Evolutionary conservation across 2,888 invertebrate genomes (phyloP), one percentile per base, ranked within the genome.

Genomic region (Plebejus argus): DNA sequence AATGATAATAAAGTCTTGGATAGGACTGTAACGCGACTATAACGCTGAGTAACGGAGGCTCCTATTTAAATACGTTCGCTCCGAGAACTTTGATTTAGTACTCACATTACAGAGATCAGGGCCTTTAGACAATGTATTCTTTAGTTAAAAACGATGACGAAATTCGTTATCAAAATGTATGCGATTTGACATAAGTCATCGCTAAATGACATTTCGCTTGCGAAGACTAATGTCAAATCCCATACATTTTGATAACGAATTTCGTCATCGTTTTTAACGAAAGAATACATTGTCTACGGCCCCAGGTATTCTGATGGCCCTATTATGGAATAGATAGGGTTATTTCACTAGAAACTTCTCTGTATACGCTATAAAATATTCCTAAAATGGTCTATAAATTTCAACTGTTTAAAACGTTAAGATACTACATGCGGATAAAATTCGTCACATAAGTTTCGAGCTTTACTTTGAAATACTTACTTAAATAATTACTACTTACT

Each of bases 81-180:
- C 70, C 70, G 72, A 71, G 70, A 56, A 77, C 77, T 78, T 78
- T 79, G 78, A 79, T 79, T 76, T 78, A 79, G 76, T 66, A 53
- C 74, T 74, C 56, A 72, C 78, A 78, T 79, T 78, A 79, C 77
- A 39, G 33, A 76, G 79, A 78, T 79, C 79, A 77, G n/a, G n/a
- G n/a, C n/a, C n/a, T n/a, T n/a, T n/a, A n/a, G n/a, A n/a, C n/a
- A n/a, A n/a, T n/a, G n/a, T n/a, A n/a, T n/a, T n/a, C n/a, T n/a
- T n/a, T n/a, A n/a, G n/a, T n/a, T n/a, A n/a, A n/a, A n/a, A n/a
- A n/a, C n/a, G n/a, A n/a, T n/a, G n/a, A n/a, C n/a, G n/a, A n/a
- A n/a, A n/a, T n/a, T n/a, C n/a, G n/a, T n/a, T n/a, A n/a, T n/a
- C n/a, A n/a, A n/a, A n/a, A n/a, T n/a, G n/a, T n/a, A n/a, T n/a